phyloP scores from a whole-genome alignment of 2,113 vertebrate genomes.

The Asarcornis scutulata region DNA sequence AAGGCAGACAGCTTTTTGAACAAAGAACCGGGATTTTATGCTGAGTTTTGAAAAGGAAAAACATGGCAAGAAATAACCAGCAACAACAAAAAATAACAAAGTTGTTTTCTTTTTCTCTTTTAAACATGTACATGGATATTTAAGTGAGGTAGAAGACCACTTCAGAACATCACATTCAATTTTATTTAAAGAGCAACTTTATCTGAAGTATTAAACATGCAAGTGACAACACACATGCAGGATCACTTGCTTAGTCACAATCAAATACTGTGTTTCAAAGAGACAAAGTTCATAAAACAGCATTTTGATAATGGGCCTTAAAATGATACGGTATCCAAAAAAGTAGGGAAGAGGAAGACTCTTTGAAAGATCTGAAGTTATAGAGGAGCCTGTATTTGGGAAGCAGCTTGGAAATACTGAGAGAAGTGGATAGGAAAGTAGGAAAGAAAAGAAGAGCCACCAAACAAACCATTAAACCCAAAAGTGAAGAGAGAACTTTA shows the following conservation, averaged over 20 bases:
- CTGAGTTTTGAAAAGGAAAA: neutral
- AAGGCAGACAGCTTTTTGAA: neutral
- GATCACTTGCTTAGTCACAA: slow-evolving; percentile 2
- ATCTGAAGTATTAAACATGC: neutral
- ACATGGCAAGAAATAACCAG: neutral
- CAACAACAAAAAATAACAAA: neutral
- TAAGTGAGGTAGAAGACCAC: slow-evolving; percentile 47
- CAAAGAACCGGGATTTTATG: neutral
- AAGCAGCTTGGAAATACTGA: neutral
- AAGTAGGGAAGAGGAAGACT: neutral
- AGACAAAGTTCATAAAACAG: neutral
- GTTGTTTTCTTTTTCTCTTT: neutral
- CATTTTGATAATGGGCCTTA: neutral
- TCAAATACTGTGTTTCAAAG: neutral
- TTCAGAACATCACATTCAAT: neutral
- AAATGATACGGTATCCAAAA: neutral
- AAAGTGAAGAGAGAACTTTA: neutral
- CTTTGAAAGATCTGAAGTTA: neutral
- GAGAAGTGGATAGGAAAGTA: neutral
- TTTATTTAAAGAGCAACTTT: slow-evolving; percentile 33
- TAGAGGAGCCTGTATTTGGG: neutral
- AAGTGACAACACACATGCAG: neutral
- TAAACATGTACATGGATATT: neutral
- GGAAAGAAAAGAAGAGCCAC: neutral
- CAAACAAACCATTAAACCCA: neutral